A percentile compares a stretch with the other conserved stretches of the same genome.
These are phyloP conservation scores for Argyrosomus regius DNA, from an alignment of 2,797 vertebrate genomes.

Conservation along the genomic window DNA sequence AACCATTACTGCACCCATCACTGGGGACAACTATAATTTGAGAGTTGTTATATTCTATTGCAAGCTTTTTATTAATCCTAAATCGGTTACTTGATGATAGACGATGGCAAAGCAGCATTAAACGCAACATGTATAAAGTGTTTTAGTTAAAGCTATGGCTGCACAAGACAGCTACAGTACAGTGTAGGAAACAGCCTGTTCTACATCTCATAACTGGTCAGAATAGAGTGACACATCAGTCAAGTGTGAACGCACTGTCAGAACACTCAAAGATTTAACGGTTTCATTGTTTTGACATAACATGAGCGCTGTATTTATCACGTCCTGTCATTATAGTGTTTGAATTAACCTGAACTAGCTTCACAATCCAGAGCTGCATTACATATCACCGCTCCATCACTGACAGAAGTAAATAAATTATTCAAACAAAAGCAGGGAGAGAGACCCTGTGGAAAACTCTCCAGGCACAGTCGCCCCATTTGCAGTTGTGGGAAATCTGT, in stretches of 20 bases:
- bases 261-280: slow-evolving; percentile 44
- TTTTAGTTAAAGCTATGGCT: slow-evolving; percentile 5
- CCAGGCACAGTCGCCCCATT: slow-evolving; percentile 72
- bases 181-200: slow-evolving; percentile 5
- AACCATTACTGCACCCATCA: not conserved
- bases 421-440: slow-evolving; percentile 68
- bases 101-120: not conserved
- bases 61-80: not conserved
- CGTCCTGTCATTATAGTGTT: slow-evolving; percentile 63
- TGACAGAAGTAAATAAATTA: slow-evolving; percentile 83
- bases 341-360: slow-evolving; percentile 65
- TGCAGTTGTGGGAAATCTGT: slow-evolving; percentile 85
- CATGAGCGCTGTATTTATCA: slow-evolving; percentile 70
- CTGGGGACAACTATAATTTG: not conserved
- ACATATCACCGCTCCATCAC: slow-evolving; percentile 65
- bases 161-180: not conserved
- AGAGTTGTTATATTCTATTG: not conserved
- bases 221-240: slow-evolving; percentile 37
- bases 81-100: not conserved
- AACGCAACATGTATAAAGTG: not conserved
- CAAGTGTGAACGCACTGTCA: slow-evolving; percentile 45
- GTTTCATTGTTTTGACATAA: slow-evolving; percentile 64
- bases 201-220: not conserved
- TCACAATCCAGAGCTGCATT: slow-evolving; percentile 47
- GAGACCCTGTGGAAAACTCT: slow-evolving; percentile 67